These are phyloP conservation scores for Monarcha castaneiventris DNA, from an alignment of 2,113 vertebrate species.

Conservation along the genomic window DNA sequence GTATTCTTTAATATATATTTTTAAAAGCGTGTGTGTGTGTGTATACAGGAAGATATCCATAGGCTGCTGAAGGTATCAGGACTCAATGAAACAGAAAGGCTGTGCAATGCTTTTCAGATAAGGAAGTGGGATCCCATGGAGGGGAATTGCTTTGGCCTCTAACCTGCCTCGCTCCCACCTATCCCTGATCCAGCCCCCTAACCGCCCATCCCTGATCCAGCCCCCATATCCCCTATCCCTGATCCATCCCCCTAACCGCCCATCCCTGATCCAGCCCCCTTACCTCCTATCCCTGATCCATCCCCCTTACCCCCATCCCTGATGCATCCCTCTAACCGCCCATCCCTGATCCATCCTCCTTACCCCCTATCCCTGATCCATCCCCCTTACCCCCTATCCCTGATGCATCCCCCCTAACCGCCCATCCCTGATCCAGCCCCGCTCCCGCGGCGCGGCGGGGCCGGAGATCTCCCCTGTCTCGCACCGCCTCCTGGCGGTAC, in stretches of 20 bases:
- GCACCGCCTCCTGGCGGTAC: not conserved
- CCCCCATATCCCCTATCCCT: too few relatives aligned
- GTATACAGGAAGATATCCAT: fast-evolving
- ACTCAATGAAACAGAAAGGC: too few relatives aligned
- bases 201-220: not conserved
- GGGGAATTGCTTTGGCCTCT: not conserved
- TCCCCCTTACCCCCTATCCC: not conserved
- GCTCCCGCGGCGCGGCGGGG: not conserved
- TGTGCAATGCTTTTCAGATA: fast-evolving
- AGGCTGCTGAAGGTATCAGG: not conserved
- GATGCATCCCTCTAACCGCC: too few relatives aligned
- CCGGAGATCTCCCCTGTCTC: not conserved
- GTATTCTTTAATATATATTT: not conserved
- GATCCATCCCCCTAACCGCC: too few relatives aligned
- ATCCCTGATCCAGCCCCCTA: not conserved
- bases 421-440: too few relatives aligned
- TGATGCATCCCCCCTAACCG: too few relatives aligned
- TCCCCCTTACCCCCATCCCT: too few relatives aligned
- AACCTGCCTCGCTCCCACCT: fast-evolving
- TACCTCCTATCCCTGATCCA: too few relatives aligned
- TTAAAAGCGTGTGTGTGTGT: not conserved
- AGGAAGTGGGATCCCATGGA: fast-evolving
- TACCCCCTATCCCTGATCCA: too few relatives aligned
- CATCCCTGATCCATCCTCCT: too few relatives aligned
- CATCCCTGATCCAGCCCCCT: not conserved